Base-by-base conservation (phyloP, 2,888 invertebrate species). In the Helobdella robusta region DNA sequence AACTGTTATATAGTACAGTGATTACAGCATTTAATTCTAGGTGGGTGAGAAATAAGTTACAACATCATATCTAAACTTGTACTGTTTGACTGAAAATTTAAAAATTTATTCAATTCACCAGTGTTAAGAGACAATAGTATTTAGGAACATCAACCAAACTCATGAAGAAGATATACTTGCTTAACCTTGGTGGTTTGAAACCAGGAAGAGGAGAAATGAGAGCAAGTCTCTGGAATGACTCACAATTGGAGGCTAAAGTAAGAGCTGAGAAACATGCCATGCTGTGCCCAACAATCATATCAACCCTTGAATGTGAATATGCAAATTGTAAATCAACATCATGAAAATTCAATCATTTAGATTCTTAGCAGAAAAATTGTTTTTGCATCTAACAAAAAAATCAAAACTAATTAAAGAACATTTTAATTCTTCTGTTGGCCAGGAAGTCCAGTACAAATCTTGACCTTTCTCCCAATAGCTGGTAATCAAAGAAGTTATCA, bases 231-330 rank as follows among this genome's bases (percentile, higher is more conserved):
- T 3, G 46, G 50, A 50, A 2, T 2, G 25, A 11, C 18, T 5
- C 1, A 2, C 1, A 46, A 20, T 1, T 32, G 20, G 28, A 20
- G 18, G 30, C 18, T n/a, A 62, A 18, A 18, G 34, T 25, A 20
- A 62, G 30, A 20, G 62, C 50, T 11, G 48, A n/a, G 30, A 62
- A 62, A 35, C 50, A 62, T 4, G 48, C 50, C 28, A 62, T 23
- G n/a, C 48, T 32, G 34, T 62, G 62, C 11, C 62, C 62, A 62
- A 62, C n/a, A 6, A 62, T n/a, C 48, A 62, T 20, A 28, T 62
- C 50, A n/a, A 62, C 8, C 34, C 62, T 62, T 15, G n/a, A 35
- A 44, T 36, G 4, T 28, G 46, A 60, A 6, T 34, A 35, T 50
- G 50, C n/a, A 50, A 25, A 8, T 40, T 40, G 11, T 11, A 50